Evolutionary conservation across 2,888 invertebrate species (phyloP).

Genomic region (Sesamia inferens): DNA sequence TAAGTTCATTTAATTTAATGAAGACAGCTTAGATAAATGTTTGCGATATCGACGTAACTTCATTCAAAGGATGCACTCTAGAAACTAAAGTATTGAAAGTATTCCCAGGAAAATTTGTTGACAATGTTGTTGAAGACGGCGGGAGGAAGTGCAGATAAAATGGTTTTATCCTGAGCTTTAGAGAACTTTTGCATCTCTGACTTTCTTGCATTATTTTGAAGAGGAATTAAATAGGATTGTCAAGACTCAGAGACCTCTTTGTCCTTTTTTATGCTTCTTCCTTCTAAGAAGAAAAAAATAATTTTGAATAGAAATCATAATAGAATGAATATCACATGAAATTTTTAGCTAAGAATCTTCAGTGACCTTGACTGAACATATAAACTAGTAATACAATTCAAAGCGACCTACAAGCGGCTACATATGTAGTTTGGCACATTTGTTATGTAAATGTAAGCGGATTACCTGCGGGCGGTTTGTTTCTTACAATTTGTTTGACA

Average conservation of each 20-base stretch:
- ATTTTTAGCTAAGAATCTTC: slow-evolving; percentile 8
- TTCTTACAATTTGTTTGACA: slow-evolving; percentile 14
- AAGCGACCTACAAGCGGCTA: slow-evolving; percentile 21
- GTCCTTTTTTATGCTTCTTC: background rate
- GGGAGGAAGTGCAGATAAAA: slow-evolving; percentile 7
- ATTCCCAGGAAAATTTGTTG: slow-evolving; percentile 18
- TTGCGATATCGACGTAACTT: background rate
- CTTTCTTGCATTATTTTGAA: background rate
- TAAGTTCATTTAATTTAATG: slow-evolving; percentile 26
- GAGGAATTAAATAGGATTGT: background rate
- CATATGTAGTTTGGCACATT: slow-evolving; percentile 26
- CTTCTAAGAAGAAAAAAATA: no score
- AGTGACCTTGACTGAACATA: background rate
- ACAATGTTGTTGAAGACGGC: slow-evolving; percentile 27
- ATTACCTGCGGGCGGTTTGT: slow-evolving; percentile 35
- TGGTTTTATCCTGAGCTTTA: slow-evolving; percentile 7
- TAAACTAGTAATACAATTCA: slow-evolving; percentile 16
- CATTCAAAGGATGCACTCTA: slow-evolving; percentile 20
- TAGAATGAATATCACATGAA: no score
- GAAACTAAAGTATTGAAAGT: slow-evolving; percentile 41
- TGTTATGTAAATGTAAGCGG: slow-evolving; percentile 45
- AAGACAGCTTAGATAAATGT: slow-evolving; percentile 10
- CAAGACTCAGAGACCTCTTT: background rate
- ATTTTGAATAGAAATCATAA: no score
- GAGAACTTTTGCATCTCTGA: slow-evolving; percentile 7